Conservation (phyloP, 2,797 vertebrate genomes). For the Saxicola maurus region DNA sequence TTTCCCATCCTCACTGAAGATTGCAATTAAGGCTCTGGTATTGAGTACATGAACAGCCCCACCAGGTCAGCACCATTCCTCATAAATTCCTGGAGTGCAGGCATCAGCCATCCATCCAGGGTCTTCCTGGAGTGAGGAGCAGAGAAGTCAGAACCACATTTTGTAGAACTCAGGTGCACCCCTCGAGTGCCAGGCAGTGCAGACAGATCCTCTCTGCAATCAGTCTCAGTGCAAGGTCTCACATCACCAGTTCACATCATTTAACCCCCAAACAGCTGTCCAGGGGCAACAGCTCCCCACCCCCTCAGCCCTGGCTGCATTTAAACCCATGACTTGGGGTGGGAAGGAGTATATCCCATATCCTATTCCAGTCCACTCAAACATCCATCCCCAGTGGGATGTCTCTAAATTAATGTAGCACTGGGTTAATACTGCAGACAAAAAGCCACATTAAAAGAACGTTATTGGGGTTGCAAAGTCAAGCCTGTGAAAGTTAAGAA, state of each 20-base stretch:
- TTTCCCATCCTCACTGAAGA: neutral
- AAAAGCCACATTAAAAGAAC: constrained; percentile 17
- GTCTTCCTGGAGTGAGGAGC: neutral
- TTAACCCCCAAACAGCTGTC: neutral
- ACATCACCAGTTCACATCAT: neutral
- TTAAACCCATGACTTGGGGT: neutral
- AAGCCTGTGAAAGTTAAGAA: constrained; percentile 36
- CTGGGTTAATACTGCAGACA: neutral
- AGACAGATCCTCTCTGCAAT: neutral
- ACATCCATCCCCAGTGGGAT: neutral
- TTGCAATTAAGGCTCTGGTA: neutral
- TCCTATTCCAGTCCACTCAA: neutral
- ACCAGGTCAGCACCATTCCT: neutral
- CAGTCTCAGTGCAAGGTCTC: neutral
- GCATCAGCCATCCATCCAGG: neutral
- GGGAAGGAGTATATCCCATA: neutral
- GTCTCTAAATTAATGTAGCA: constrained; percentile 5
- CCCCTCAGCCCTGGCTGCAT: neutral
- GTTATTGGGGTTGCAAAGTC: constrained; percentile 38
- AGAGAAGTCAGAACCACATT: neutral
- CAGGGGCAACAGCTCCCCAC: neutral
- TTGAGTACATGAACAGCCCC: rapidly evolving
- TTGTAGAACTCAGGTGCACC: neutral
- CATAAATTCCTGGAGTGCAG: rapidly evolving
- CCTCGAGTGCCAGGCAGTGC: rapidly evolving